Evolutionary conservation across 2,888 invertebrate genomes (phyloP), one percentile per base, ranked within the genome.

Genomic region (Gari tellinella): DNA sequence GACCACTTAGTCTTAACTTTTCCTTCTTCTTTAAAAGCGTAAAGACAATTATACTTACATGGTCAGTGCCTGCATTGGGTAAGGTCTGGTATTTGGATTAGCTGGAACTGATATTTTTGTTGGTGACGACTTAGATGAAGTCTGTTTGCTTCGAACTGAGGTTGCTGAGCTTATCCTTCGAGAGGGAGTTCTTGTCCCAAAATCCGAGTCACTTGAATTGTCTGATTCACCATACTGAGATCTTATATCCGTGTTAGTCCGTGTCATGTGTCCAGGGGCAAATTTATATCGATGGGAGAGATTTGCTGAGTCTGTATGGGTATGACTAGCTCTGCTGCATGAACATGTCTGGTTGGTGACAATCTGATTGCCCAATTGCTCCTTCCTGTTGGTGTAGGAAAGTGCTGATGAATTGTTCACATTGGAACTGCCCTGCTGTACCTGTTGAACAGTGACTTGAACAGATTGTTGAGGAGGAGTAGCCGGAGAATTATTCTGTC

Each of bases 1-100:
- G n/a, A n/a, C n/a, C n/a, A n/a, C n/a, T n/a, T n/a, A n/a, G n/a
- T n/a, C n/a, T n/a, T n/a, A n/a, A n/a, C n/a, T n/a, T n/a, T n/a
- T n/a, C n/a, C n/a, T n/a, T n/a, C n/a, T n/a, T n/a, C n/a, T n/a
- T n/a, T n/a, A n/a, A n/a, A n/a, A n/a, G n/a, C n/a, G n/a, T n/a
- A n/a, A n/a, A n/a, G n/a, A n/a, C n/a, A n/a, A n/a, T n/a, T 31
- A 31, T 72, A 83, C 83, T 80, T 82, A 83, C 83, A 83, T 79
- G 31, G 83, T 81, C 23, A 83, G 58, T 15, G 81, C 73, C 51
- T 81, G 84, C 26, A 81, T 31, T 0, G 80, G 80, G 31, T 80
- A 77, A 2, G 77, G 58, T 37, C 77, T 62, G 15, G 68, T 12
- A 21, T 51, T 68, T 26, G 67, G 72, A 62, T 58, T 72, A 26